Conservation (phyloP, 2,797 vertebrate species). For the Allenopithecus nigroviridis region DNA sequence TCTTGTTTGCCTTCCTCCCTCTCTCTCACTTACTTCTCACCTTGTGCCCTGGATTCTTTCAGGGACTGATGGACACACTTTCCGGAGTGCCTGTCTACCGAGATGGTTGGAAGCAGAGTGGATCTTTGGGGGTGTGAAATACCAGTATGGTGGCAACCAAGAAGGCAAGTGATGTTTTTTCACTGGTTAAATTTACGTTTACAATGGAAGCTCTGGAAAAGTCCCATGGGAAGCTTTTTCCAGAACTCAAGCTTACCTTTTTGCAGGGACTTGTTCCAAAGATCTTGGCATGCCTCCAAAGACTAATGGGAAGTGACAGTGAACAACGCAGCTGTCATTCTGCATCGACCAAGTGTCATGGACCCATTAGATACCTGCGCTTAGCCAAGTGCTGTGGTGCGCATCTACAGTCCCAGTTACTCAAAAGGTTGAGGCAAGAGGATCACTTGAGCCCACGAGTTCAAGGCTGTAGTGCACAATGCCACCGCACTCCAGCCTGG, state of each 20-base stretch:
- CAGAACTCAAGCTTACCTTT: not conserved
- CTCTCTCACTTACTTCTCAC: not conserved
- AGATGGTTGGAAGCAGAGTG: conserved; percentile 94
- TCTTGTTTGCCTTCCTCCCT: not conserved
- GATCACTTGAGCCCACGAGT: not conserved
- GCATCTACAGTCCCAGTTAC: not conserved
- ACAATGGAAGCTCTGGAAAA: not conserved
- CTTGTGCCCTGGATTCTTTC: conserved; percentile 58
- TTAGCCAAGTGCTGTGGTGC: not conserved
- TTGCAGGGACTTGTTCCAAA: not conserved
- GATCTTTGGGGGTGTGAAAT: conserved; percentile 94
- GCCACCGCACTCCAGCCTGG: not conserved
- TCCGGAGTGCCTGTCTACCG: conserved; percentile 96
- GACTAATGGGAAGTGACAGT: not conserved
- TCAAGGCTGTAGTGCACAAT: not conserved
- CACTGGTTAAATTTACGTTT: conserved; percentile 35
- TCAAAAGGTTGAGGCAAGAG: not conserved
- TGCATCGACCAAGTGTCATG: not conserved
- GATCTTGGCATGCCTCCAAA: not conserved
- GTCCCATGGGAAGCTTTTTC: not conserved
- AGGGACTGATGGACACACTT: conserved; percentile 87
- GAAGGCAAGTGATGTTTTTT: conserved; percentile 88
- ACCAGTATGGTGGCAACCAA: conserved; percentile 94
- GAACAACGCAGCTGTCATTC: not conserved
- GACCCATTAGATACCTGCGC: not conserved